A percentile compares a stretch with the other conserved stretches of the same genome.
phyloP scores from a whole-genome alignment of 2,888 invertebrate species.

The Atherix ibis region DNA sequence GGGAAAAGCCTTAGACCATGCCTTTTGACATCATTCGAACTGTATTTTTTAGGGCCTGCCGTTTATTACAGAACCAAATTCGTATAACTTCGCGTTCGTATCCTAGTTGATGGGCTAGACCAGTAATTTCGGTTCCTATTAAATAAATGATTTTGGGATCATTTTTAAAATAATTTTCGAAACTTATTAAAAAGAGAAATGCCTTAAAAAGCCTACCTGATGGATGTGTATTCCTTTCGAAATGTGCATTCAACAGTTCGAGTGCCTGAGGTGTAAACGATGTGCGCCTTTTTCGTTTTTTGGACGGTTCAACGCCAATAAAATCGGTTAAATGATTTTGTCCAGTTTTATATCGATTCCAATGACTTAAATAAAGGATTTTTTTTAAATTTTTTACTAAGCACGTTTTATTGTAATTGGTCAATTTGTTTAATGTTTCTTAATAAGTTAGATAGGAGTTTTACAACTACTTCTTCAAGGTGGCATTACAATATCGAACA shows the following conservation, averaged over 20 bases:
- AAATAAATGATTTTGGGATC: no score
- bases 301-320: constrained; percentile 90
- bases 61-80: constrained; percentile 99
- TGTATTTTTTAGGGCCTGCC: constrained; percentile 95
- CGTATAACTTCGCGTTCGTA: constrained; percentile 96
- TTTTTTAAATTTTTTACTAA: no score
- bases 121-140: constrained; percentile 89
- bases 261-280: constrained; percentile 95
- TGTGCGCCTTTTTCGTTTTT: constrained; percentile 90
- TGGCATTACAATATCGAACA: no score
- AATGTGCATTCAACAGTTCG: constrained; percentile 86
- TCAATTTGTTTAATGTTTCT: no score
- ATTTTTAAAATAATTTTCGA: background rate
- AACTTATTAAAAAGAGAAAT: constrained; percentile 1
- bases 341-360: constrained; percentile 76
- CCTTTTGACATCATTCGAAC: constrained; percentile 87
- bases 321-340: constrained; percentile 91
- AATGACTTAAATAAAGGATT: constrained; percentile 31
- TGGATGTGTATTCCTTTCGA: constrained; percentile 93
- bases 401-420: no score
- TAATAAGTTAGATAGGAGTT: no score
- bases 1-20: constrained; percentile 56
- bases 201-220: constrained; percentile 50
- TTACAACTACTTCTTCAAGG: no score
- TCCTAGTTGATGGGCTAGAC: constrained; percentile 84